Evolutionary conservation across 1,140 invertebrate species (phyloP).

Genomic region (Harlomillsia oculata): DNA sequence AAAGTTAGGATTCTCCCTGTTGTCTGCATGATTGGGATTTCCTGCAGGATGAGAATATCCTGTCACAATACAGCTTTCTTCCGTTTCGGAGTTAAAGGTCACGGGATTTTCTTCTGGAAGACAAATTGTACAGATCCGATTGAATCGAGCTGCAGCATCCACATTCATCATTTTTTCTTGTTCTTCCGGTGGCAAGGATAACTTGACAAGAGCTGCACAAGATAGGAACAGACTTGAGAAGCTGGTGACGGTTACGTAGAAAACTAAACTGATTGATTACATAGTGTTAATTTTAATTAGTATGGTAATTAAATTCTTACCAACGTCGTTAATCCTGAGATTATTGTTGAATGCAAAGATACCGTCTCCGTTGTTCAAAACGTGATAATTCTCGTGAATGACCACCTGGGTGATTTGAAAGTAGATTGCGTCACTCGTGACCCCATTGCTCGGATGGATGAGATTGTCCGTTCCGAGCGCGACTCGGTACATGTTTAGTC

Average conservation of each 20-base stretch:
- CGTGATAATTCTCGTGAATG: constrained; percentile 28
- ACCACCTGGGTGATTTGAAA: constrained; percentile 20
- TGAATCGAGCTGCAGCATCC: constrained; percentile 6
- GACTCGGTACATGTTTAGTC: constrained; percentile 28
- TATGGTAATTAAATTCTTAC: constrained; percentile 4
- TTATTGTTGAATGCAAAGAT: no score
- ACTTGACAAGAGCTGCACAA: no score
- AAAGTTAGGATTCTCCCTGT: background rate
- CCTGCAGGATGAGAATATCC: constrained; percentile 26
- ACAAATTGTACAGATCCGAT: constrained; percentile 23
- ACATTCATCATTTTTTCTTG: constrained; percentile 8
- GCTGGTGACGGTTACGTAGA: no score
- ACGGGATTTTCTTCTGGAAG: constrained; percentile 8
- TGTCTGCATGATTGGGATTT: background rate
- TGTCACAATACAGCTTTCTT: constrained; percentile 26
- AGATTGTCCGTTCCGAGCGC: constrained; percentile 17
- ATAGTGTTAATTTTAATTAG: background rate
- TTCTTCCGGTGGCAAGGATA: background rate
- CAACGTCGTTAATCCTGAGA: constrained; percentile 27
- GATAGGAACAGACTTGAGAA: background rate
- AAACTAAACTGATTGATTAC: no score
- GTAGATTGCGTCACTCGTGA: constrained; percentile 16
- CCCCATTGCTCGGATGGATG: constrained; percentile 22
- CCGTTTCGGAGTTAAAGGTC: constrained; percentile 6
- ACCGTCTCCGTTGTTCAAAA: background rate